Evolutionary conservation across 2,113 vertebrate species (phyloP).

Genomic region (Centrocercus urophasianus): DNA sequence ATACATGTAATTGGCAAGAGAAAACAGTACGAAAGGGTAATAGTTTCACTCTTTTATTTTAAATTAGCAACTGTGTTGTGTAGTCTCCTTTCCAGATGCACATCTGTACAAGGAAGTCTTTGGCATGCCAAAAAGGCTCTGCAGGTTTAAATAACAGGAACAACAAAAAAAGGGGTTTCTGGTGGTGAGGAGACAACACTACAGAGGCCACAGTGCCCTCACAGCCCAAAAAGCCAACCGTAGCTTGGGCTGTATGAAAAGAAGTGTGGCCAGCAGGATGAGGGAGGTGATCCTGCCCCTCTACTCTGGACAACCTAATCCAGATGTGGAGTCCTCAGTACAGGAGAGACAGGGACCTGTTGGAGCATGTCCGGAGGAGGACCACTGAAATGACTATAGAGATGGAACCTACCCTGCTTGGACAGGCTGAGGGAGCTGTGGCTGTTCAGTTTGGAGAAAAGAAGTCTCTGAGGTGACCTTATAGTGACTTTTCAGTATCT

Average conservation of each 20-base stretch:
- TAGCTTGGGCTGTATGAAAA: background rate
- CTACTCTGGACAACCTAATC: background rate
- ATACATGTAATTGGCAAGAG: slow-evolving; percentile 36
- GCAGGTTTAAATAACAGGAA: background rate
- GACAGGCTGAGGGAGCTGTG: too few relatives aligned
- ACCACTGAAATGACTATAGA: background rate
- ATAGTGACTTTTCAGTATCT: too few relatives aligned
- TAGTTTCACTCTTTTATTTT: slow-evolving; percentile 12
- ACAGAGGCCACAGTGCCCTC: background rate
- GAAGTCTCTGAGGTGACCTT: background rate
- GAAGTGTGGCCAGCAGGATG: background rate
- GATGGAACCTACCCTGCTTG: background rate
- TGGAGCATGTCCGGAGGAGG: background rate
- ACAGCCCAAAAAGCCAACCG: background rate
- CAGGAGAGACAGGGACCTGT: background rate
- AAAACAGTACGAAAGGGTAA: slow-evolving; percentile 32
- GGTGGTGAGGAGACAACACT: background rate
- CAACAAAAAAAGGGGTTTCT: background rate
- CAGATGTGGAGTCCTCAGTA: background rate
- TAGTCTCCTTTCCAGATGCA: background rate
- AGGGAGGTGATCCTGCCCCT: background rate
- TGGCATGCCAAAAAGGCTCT: background rate
- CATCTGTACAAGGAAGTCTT: slow-evolving; percentile 11
- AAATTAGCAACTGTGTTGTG: slow-evolving; percentile 33
- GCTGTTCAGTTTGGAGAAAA: background rate